Percentiles rank a stretch among this genome's conserved stretches.
Evolutionary conservation across 2,888 invertebrate species (phyloP).

Genomic region (Amblyjoppa proteus): DNA sequence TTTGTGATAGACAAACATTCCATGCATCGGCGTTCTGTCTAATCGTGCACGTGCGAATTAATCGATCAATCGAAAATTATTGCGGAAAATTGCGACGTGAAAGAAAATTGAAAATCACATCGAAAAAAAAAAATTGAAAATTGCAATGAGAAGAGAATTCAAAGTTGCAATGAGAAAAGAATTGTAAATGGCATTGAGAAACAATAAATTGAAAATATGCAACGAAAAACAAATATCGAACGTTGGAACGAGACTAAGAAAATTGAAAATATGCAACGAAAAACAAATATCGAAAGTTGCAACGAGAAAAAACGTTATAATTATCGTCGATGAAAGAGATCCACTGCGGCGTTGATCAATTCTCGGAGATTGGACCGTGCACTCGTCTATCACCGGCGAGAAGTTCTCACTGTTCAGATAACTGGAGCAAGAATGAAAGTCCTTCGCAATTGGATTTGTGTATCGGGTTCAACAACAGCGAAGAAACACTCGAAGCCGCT

Average conservation of each 20-base stretch:
- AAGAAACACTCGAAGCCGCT: neutral
- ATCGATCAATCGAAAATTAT: slow-evolving; percentile 29
- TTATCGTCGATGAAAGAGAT: neutral
- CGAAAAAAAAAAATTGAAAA: slow-evolving; percentile 4
- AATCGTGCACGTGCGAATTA: slow-evolving; percentile 25
- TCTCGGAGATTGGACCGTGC: neutral
- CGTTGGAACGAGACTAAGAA: neutral
- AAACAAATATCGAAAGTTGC: slow-evolving; percentile 15
- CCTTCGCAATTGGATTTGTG: slow-evolving; percentile 36
- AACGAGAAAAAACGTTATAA: neutral
- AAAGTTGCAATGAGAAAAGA: neutral
- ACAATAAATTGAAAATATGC: neutral
- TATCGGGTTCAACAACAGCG: slow-evolving; percentile 23
- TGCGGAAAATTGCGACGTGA: neutral
- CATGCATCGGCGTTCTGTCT: slow-evolving; percentile 15
- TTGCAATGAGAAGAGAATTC: neutral
- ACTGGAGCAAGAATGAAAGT: slow-evolving; percentile 62
- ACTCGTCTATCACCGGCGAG: slow-evolving; percentile 32
- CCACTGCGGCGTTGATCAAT: neutral
- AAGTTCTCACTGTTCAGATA: slow-evolving; percentile 46
- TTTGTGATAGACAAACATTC: slow-evolving; percentile 49
- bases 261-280: neutral
- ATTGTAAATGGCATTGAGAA: neutral
- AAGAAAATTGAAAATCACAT: slow-evolving; percentile 8
- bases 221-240: neutral